phyloP scores from a whole-genome alignment of 2,113 vertebrate genomes.

The Corythornis vintsioides region DNA sequence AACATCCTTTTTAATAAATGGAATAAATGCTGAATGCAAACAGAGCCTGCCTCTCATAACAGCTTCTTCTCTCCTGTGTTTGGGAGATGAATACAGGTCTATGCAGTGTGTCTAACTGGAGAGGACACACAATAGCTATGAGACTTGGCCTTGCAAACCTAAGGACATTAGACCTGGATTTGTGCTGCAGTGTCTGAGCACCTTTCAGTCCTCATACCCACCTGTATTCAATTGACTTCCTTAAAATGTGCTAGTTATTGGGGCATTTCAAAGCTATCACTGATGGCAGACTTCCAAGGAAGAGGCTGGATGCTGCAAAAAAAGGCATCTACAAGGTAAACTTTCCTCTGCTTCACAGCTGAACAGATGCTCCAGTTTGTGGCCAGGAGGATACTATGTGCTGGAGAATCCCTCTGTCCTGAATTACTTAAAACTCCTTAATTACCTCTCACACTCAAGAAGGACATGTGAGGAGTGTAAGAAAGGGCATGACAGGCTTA shows the following conservation, averaged over 20 bases:
- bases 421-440: neutral
- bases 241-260: neutral
- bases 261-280: neutral
- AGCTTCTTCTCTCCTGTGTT: neutral
- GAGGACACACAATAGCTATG: neutral
- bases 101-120: neutral
- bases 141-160: neutral
- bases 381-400: neutral
- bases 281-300: neutral
- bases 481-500: neutral
- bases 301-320: neutral
- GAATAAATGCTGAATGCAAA: constrained; percentile 5
- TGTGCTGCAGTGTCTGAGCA: neutral
- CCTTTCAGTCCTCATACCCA: neutral
- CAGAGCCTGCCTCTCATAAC: neutral
- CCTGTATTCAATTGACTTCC: neutral
- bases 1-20: neutral
- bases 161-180: neutral
- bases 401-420: neutral
- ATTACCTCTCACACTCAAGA: neutral
- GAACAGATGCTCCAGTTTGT: neutral
- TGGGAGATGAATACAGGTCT: neutral
- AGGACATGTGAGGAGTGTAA: neutral
- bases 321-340: neutral
- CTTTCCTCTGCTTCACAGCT: neutral